Conservation (phyloP, 1,140 invertebrate species). For the Drosophila sp. region DNA sequence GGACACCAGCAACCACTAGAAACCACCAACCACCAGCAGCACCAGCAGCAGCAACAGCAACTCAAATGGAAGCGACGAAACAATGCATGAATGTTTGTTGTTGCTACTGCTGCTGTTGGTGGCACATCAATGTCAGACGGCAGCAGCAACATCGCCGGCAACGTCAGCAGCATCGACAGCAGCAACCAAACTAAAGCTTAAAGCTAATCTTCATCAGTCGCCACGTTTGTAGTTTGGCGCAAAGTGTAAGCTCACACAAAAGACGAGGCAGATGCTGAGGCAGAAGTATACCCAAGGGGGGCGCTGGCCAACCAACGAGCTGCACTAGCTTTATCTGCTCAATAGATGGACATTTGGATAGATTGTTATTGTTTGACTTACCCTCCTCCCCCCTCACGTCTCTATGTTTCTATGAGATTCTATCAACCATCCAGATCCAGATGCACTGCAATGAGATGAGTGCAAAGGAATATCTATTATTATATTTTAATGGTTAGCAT, state of each 20-base stretch:
- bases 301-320: neutral
- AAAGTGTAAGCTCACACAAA: constrained; percentile 80
- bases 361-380: constrained; percentile 81
- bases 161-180: constrained; percentile 37
- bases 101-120: constrained; percentile 56
- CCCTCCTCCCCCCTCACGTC: constrained; percentile 10
- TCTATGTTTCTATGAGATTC: constrained; percentile 70
- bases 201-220: constrained; percentile 79
- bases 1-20: constrained; percentile 55
- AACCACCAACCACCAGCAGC: constrained; percentile 20
- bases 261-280: constrained; percentile 16
- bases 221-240: constrained; percentile 74
- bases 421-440: constrained; percentile 62
- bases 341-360: constrained; percentile 82
- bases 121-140: constrained; percentile 66
- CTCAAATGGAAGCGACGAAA: constrained; percentile 59
- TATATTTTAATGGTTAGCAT: constrained; percentile 78
- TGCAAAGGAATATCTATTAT: constrained; percentile 69
- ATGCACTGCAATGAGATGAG: neutral
- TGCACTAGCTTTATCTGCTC: constrained; percentile 74
- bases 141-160: constrained; percentile 9
- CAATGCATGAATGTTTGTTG: constrained; percentile 61
- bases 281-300: constrained; percentile 7
- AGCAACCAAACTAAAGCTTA: constrained; percentile 22
- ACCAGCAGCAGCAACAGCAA: constrained; percentile 21